Conservation (phyloP, 2,888 invertebrate species). For the Nemapogon koenigi region DNA sequence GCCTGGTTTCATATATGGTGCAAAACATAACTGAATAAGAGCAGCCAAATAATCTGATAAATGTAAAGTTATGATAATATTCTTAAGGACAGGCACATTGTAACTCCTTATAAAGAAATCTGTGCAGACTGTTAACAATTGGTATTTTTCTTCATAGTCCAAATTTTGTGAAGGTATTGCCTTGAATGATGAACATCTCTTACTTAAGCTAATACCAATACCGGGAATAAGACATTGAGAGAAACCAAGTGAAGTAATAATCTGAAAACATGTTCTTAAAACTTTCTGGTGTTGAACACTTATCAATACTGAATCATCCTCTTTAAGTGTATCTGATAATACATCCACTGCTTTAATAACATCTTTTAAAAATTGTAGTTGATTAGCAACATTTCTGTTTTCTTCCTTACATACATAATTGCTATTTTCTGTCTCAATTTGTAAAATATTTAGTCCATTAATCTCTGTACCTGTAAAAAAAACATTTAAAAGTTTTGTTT, state of each 20-base stretch:
- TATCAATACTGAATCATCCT: slow-evolving; percentile 45
- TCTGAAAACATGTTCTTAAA: slow-evolving; percentile 67
- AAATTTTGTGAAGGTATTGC: slow-evolving; percentile 33
- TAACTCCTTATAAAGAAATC: slow-evolving; percentile 54
- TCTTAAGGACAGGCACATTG: slow-evolving; percentile 55
- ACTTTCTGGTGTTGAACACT: slow-evolving; percentile 72
- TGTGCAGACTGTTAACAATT: slow-evolving; percentile 51
- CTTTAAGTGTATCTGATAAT: slow-evolving; percentile 29
- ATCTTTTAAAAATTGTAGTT: slow-evolving; percentile 4
- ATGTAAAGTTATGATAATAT: slow-evolving; percentile 61
- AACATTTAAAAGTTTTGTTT: too few species aligned
- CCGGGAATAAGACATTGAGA: slow-evolving; percentile 71
- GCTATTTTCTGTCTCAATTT: too few species aligned
- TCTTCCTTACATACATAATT: too few species aligned
- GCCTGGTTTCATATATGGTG: slow-evolving; percentile 68
- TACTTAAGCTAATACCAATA: slow-evolving; percentile 60
- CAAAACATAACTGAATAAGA: slow-evolving; percentile 72
- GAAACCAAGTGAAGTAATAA: slow-evolving; percentile 70
- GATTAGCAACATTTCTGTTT: too few species aligned
- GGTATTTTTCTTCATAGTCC: slow-evolving; percentile 56
- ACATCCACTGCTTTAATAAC: slow-evolving; percentile 30
- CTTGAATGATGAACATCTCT: slow-evolving; percentile 40
- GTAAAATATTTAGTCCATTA: too few species aligned
- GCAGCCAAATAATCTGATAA: slow-evolving; percentile 69
- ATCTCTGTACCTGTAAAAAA: too few species aligned